Evolutionary conservation across 2,797 vertebrate species (phyloP).

Genomic region (Masticophis lateralis): DNA sequence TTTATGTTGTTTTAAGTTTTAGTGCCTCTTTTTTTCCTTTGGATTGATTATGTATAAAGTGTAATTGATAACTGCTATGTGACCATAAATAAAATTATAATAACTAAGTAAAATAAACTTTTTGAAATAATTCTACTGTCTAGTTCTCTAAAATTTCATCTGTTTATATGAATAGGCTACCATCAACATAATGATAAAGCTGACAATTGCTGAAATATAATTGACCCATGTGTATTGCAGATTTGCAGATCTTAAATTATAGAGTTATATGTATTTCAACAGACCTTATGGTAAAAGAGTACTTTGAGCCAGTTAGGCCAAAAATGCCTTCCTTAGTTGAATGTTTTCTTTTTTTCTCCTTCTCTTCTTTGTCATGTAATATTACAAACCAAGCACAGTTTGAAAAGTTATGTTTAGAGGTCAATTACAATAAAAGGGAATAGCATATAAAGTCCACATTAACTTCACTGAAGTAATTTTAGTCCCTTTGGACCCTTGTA

Average conservation of each 20-base stretch:
- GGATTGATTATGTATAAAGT: not conserved
- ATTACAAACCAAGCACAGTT: not conserved
- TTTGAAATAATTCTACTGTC: not conserved
- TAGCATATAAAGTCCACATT: not conserved
- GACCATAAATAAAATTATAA: not conserved
- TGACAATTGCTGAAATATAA: constrained; percentile 26
- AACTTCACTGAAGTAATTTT: not conserved
- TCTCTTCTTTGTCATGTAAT: not conserved
- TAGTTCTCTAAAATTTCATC: constrained; percentile 28
- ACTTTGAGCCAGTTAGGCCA: not conserved
- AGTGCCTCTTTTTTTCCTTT: not conserved
- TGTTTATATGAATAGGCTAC: not conserved
- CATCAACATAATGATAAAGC: constrained; percentile 20
- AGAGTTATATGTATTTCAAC: constrained; percentile 25
- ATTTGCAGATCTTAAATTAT: constrained; percentile 11
- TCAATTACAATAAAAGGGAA: not conserved
- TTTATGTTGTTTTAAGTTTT: not conserved
- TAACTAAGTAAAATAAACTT: not conserved
- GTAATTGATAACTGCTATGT: not conserved
- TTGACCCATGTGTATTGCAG: constrained; percentile 18
- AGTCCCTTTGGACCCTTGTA: not conserved
- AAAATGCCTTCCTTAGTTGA: not conserved
- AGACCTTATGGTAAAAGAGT: not conserved
- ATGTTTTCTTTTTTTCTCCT: not conserved
- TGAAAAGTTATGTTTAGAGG: not conserved